phyloP scores from a whole-genome alignment of 1,140 invertebrate species.

The Rhopalosiphum padi region DNA sequence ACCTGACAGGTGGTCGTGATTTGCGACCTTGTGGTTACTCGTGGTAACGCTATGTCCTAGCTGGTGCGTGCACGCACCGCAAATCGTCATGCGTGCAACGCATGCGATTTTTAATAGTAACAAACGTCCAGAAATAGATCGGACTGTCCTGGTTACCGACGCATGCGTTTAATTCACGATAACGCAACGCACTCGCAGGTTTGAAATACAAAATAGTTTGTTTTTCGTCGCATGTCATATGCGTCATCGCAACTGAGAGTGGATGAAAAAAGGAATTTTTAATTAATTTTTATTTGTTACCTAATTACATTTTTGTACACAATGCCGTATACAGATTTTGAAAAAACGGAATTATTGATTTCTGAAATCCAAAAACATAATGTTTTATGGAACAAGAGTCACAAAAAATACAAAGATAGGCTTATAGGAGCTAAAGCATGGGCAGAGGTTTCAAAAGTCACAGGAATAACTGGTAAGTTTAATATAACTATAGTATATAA shows the following conservation, averaged over 20 bases:
- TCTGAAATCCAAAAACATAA: background rate
- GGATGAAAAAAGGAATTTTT: no score
- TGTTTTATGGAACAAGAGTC: background rate
- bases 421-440: background rate
- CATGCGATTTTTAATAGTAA: background rate
- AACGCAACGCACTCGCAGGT: background rate
- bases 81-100: background rate
- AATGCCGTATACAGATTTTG: background rate
- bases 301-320: background rate
- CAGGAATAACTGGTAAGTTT: background rate
- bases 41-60: slow-evolving; percentile 15
- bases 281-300: background rate
- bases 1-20: no score
- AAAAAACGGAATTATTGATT: background rate
- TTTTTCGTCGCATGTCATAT: background rate
- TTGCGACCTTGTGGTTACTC: no score
- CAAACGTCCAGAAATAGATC: background rate
- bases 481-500: background rate
- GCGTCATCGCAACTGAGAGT: background rate
- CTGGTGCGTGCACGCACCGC: slow-evolving; percentile 13
- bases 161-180: background rate
- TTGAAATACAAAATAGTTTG: background rate
- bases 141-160: background rate
- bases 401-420: background rate
- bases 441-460: background rate